Evolutionary conservation across 2,113 vertebrate species (phyloP).

Genomic region (Puntigrus tetrazona): DNA sequence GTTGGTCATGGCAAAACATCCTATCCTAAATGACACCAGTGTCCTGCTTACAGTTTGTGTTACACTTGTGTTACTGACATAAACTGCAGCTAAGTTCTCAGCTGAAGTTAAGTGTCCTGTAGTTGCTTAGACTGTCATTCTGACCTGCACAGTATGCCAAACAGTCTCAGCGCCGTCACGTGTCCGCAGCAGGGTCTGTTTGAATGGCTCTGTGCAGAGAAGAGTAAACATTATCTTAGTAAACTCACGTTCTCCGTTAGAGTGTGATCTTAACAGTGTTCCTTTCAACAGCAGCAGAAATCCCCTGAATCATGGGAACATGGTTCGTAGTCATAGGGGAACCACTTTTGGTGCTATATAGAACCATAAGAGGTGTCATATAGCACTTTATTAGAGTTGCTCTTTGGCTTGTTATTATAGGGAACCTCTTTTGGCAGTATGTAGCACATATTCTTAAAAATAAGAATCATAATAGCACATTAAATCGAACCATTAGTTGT

Average conservation of each 20-base stretch:
- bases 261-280: neutral
- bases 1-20: neutral
- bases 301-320: neutral
- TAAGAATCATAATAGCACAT: too few species aligned
- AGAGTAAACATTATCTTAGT: constrained; percentile 14
- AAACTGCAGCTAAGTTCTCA: constrained; percentile 3
- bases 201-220: neutral
- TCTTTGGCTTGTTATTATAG: too few species aligned
- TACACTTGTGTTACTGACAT: constrained; percentile 13
- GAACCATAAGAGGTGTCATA: too few species aligned
- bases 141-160: constrained; percentile 11
- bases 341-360: too few species aligned
- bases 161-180: neutral
- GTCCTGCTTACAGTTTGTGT: neutral
- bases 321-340: too few species aligned
- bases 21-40: neutral
- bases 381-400: too few species aligned
- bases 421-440: too few species aligned
- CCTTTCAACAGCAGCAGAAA: neutral
- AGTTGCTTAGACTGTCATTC: constrained; percentile 2
- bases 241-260: neutral
- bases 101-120: constrained; percentile 21
- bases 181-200: constrained; percentile 4
- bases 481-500: too few species aligned
- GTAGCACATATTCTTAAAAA: too few species aligned